Evolutionary conservation across 2,113 vertebrate species (phyloP).

Genomic region (Cyprinus carpio): DNA sequence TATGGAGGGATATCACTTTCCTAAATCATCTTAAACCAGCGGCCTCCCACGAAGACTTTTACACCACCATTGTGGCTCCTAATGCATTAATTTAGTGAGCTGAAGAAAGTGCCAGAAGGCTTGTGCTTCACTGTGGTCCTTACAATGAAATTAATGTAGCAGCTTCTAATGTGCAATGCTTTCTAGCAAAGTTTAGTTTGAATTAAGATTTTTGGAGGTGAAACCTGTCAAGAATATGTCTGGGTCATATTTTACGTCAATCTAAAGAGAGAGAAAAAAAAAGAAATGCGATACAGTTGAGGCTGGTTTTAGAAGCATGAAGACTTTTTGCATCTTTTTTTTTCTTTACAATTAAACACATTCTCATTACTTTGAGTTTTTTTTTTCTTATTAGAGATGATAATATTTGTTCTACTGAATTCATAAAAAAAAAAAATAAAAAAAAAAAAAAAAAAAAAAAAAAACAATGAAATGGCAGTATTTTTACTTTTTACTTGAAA

Average conservation of each 20-base stretch:
- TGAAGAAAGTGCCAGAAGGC: background rate
- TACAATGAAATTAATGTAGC: slow-evolving; percentile 13
- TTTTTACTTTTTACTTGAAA: too few relatives aligned
- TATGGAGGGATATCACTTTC: slow-evolving; percentile 38
- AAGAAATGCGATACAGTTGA: too few relatives aligned
- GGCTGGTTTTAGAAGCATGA: too few relatives aligned
- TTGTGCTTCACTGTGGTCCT: background rate
- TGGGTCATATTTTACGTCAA: background rate
- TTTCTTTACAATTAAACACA: too few relatives aligned
- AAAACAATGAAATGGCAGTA: too few relatives aligned
- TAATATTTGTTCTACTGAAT: too few relatives aligned
- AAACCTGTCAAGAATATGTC: background rate
- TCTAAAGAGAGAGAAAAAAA: too few relatives aligned
- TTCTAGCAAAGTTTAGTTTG: background rate
- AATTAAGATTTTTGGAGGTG: background rate
- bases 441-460: too few relatives aligned
- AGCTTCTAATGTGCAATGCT: background rate
- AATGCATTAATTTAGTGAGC: slow-evolving; percentile 32
- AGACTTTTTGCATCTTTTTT: too few relatives aligned
- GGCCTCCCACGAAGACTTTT: slow-evolving; percentile 26
- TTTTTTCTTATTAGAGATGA: too few relatives aligned
- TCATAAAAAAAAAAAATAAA: too few relatives aligned
- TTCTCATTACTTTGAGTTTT: too few relatives aligned
- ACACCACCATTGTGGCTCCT: slow-evolving; percentile 33
- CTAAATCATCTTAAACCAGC: slow-evolving; percentile 35